Evolutionary conservation across 2,888 invertebrate species (phyloP).

Genomic region (Dromius quadrimaculatus): DNA sequence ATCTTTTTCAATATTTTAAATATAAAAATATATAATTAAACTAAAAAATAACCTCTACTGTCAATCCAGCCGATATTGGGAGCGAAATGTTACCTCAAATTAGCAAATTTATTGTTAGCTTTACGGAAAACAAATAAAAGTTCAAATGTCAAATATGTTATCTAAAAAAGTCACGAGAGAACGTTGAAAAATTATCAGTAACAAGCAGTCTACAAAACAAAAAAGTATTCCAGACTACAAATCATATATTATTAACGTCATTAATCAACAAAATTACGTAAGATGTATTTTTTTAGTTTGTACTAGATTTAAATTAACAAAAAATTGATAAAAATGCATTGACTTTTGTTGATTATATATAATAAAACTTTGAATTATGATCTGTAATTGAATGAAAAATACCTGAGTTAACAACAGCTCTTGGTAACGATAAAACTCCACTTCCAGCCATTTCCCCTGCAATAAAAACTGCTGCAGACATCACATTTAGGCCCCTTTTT

Average conservation of each 20-base stretch:
- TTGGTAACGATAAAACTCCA: constrained; percentile 77
- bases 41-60: too few species aligned
- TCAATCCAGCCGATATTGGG: too few species aligned
- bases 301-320: background rate
- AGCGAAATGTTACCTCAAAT: too few species aligned
- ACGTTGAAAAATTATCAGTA: constrained; percentile 9
- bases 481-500: constrained; percentile 64
- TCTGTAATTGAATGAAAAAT: constrained; percentile 12
- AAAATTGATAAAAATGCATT: background rate
- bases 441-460: constrained; percentile 81
- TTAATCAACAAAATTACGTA: constrained; percentile 5
- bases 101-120: background rate
- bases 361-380: background rate
- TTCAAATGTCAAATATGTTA: too few species aligned
- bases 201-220: background rate
- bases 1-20: too few species aligned
- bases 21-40: too few species aligned
- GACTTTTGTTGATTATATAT: background rate
- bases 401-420: constrained; percentile 76
- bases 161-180: constrained; percentile 15
- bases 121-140: too few species aligned
- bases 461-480: constrained; percentile 73
- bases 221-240: background rate
- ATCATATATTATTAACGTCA: constrained; percentile 10
- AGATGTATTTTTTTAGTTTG: background rate